phyloP scores from a whole-genome alignment of 2,888 invertebrate genomes.

The Melinopterus prodromus region DNA sequence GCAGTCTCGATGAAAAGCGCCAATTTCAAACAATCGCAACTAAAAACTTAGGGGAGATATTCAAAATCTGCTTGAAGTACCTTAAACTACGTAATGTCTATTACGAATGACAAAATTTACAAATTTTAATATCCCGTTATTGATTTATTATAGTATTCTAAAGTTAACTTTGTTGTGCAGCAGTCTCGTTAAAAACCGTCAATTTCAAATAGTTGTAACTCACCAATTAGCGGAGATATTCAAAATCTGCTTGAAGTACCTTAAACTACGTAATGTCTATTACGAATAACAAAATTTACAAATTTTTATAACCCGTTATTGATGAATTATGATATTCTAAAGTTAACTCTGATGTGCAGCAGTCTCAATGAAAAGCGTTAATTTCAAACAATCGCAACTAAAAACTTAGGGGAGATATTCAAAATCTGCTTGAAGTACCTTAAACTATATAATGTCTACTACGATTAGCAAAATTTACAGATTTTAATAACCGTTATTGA shows the following conservation, averaged over 20 bases:
- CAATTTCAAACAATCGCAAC: neutral
- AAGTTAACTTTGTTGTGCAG: neutral
- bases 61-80: neutral
- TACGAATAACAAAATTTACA: neutral
- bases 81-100: neutral
- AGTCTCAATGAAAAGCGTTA: neutral
- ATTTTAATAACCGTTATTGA: too few relatives aligned
- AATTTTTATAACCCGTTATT: neutral
- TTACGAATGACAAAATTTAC: neutral
- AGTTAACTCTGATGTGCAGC: neutral
- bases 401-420: neutral
- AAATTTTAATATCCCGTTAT: neutral
- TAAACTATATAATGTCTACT: too few relatives aligned
- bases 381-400: neutral
- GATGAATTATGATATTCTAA: neutral
- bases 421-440: neutral
- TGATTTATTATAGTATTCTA: neutral
- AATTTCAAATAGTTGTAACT: too few relatives aligned
- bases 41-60: neutral
- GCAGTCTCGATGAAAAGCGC: neutral
- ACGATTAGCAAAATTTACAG: too few relatives aligned
- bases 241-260: neutral
- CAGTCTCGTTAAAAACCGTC: neutral
- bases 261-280: neutral
- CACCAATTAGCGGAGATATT: too few relatives aligned